phyloP scores from a whole-genome alignment of 1,140 invertebrate genomes.

The Drosophila rufa region DNA sequence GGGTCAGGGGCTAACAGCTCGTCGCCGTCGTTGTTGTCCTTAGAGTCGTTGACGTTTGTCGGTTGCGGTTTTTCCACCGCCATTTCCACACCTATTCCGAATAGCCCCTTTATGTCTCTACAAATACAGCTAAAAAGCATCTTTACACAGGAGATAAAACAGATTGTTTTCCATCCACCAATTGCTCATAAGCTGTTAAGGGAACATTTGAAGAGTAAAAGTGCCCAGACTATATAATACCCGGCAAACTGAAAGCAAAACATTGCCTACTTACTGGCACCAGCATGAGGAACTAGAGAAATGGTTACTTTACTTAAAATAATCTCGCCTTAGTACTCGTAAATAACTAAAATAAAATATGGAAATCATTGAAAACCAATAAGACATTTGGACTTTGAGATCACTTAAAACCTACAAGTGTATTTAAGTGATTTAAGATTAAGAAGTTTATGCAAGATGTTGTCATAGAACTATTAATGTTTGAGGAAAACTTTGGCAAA shows the following conservation, averaged over 20 bases:
- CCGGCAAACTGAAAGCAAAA: no score
- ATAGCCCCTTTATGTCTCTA: conserved; percentile 14
- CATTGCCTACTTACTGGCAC: no score
- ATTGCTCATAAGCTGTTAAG: no score
- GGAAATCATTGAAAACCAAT: neutral
- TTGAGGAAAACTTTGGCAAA: no score
- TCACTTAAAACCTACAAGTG: neutral
- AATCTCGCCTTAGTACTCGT: no score
- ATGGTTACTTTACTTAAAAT: no score
- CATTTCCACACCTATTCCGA: conserved; percentile 27
- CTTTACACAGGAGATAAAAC: conserved; percentile 12
- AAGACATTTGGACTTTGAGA: neutral
- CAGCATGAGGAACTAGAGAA: no score
- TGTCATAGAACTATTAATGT: no score
- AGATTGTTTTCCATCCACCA: neutral
- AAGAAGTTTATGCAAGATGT: no score
- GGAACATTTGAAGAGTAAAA: no score
- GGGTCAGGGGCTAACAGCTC: conserved; percentile 72
- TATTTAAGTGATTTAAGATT: no score
- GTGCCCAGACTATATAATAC: no score
- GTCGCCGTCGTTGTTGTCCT: conserved; percentile 49
- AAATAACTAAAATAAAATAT: neutral
- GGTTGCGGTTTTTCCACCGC: conserved; percentile 42
- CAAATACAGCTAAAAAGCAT: conserved; percentile 6
- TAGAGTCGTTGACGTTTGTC: conserved; percentile 63